Evolutionary conservation across 2,113 vertebrate genomes (phyloP).

Genomic region (Ceyx melanurus): DNA sequence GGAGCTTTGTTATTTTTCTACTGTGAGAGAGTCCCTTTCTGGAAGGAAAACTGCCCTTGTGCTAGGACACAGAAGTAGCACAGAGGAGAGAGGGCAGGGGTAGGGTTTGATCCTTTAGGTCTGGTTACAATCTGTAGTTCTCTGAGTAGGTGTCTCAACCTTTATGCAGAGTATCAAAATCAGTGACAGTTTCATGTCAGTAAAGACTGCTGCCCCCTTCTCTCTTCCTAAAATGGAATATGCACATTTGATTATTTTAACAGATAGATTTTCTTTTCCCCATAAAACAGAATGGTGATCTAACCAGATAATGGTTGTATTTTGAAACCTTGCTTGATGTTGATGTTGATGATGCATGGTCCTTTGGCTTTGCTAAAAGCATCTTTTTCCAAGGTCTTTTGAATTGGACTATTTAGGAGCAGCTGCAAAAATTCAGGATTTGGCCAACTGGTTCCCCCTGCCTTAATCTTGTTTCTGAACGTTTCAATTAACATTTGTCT

Average conservation of each 20-base stretch:
- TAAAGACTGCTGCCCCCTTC: neutral
- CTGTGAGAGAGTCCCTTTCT: neutral
- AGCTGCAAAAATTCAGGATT: neutral
- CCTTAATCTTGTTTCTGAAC: conserved; percentile 9
- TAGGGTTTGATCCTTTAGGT: neutral
- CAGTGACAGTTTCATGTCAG: neutral
- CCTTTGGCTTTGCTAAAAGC: neutral
- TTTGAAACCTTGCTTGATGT: neutral
- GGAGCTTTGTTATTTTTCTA: neutral
- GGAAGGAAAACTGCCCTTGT: neutral
- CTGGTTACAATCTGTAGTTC: neutral
- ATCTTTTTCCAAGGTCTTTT: neutral
- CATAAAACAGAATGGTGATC: neutral
- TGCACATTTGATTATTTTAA: neutral
- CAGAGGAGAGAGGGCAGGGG: neutral
- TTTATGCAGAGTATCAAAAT: neutral
- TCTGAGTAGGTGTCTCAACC: neutral
- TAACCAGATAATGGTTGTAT: neutral
- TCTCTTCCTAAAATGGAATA: neutral
- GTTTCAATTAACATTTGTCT: neutral
- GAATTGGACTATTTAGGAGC: neutral
- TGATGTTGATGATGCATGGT: too few species aligned
- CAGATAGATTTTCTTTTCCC: neutral
- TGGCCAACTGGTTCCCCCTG: neutral
- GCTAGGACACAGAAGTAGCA: neutral